Conservation (phyloP, 2,113 vertebrate genomes). For the Bagarius yarrelli region DNA sequence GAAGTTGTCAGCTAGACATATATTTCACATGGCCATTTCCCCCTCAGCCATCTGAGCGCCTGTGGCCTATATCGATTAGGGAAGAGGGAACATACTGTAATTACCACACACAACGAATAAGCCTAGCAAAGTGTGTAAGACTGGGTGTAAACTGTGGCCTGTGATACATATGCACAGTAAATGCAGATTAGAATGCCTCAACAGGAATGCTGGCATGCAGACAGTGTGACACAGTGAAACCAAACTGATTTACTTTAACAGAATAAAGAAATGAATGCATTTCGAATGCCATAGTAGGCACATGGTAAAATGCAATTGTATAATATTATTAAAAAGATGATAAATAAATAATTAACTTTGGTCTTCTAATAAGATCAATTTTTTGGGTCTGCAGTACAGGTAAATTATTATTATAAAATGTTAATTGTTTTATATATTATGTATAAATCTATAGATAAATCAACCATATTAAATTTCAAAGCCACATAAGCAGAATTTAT, state of each 20-base stretch:
- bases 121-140: not conserved
- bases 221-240: not conserved
- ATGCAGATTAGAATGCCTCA: not conserved
- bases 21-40: constrained; percentile 4
- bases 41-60: constrained; percentile 7
- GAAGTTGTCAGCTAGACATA: constrained; percentile 8
- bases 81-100: constrained; percentile 30
- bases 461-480: not conserved
- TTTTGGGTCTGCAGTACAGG: not conserved
- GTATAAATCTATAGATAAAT: not conserved
- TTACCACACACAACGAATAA: constrained; percentile 16
- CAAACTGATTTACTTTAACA: not conserved
- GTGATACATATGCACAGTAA: constrained; percentile 11
- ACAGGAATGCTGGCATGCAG: not conserved
- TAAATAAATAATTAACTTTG: not conserved
- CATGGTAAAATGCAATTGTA: not conserved
- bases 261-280: not conserved
- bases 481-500: not conserved
- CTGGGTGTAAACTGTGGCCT: not conserved
- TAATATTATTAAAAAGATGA: not conserved
- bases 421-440: not conserved
- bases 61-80: constrained; percentile 31
- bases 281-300: not conserved
- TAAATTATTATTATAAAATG: not conserved
- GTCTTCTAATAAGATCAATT: not conserved